Percentiles rank a stretch among this genome's conserved stretches.
Conservation (phyloP, 2,797 vertebrate genomes). For the Aldrovandia affinis region DNA sequence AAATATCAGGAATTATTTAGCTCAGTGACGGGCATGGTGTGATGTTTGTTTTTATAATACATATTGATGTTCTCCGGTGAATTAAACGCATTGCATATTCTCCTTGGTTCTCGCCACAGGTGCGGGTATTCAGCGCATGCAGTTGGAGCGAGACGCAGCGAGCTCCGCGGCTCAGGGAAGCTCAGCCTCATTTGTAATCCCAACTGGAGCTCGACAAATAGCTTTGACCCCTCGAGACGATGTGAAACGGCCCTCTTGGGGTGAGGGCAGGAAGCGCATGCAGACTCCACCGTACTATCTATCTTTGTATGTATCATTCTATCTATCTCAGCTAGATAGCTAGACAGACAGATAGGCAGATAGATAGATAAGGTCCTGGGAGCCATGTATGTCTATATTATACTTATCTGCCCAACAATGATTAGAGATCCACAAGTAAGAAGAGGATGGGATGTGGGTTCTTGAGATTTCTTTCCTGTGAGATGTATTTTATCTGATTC, state of each 20-base stretch:
- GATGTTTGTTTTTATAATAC: not conserved
- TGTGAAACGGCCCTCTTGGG: constrained; percentile 71
- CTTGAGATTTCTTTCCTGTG: no score
- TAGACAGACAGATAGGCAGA: not conserved
- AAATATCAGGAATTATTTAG: constrained; percentile 49
- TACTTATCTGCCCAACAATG: no score
- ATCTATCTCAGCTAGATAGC: not conserved
- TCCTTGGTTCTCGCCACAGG: constrained; percentile 7
- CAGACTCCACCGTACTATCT: constrained; percentile 47
- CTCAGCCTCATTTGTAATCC: constrained; percentile 81
- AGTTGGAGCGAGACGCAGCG: constrained; percentile 61
- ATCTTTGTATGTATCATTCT: not conserved
- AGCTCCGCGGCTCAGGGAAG: constrained; percentile 72
- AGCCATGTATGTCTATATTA: no score
- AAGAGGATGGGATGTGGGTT: no score
- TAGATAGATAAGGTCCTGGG: not conserved
- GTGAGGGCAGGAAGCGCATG: constrained; percentile 71
- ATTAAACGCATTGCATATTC: not conserved
- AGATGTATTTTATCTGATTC: no score
- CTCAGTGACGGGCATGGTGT: constrained; percentile 51
- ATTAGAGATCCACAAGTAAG: no score
- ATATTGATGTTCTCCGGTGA: not conserved
- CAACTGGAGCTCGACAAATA: constrained; percentile 83
- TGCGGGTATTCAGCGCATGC: constrained; percentile 62
- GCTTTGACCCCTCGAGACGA: constrained; percentile 71